Base-by-base conservation (phyloP, 2,888 invertebrate genomes). In the Torymus auratus region DNA sequence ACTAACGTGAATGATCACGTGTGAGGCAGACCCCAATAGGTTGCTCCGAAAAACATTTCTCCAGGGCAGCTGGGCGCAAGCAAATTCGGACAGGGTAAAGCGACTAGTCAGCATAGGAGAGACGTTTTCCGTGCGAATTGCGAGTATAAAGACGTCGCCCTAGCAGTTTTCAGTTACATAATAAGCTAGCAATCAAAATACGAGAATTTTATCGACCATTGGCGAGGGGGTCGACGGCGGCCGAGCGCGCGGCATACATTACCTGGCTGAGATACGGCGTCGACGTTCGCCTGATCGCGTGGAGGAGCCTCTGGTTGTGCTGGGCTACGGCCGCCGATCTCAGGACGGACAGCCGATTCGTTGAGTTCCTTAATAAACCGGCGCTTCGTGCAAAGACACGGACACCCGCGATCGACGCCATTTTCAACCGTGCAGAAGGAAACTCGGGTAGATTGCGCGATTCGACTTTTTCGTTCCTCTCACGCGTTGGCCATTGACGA, bases 361-460 rank as follows among this genome's bases (percentile, higher is more conserved):
- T 80, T 52, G 86, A 82, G 82, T 84, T 86, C 79, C 84, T 86
- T 70, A 89, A 70, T 70, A 85, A 83, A 83, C 88, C 87, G 86
- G 88, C 83, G 79, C 86, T 87, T 84, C 88, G 86, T 61, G 86
- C 83, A 61, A 90, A 85, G 74, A 88, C 74, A 85, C 90, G 88
- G 73, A 85, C 85, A 86, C 88, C 83, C 83, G 85, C 82, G 71
- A 89, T 85, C 69, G 88, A 87, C 88, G 90, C 90, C 90, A 91
- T 91, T 89, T 87, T 88, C 50, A 74, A 74, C 69, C 75, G 67
- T 67, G 62, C 53, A 65, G 52, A 74, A 75, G 67, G 70, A 65
- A 80, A 71, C 17, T 71, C 65, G 12, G 11, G 5, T 68, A 75
- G 68, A 75, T 14, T 68, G 61, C 62, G 77, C 41, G 56, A 77